Evolutionary conservation across 1,140 invertebrate species (phyloP), one percentile per base, ranked within the genome.

Genomic region (Drosophila ercepeae): DNA sequence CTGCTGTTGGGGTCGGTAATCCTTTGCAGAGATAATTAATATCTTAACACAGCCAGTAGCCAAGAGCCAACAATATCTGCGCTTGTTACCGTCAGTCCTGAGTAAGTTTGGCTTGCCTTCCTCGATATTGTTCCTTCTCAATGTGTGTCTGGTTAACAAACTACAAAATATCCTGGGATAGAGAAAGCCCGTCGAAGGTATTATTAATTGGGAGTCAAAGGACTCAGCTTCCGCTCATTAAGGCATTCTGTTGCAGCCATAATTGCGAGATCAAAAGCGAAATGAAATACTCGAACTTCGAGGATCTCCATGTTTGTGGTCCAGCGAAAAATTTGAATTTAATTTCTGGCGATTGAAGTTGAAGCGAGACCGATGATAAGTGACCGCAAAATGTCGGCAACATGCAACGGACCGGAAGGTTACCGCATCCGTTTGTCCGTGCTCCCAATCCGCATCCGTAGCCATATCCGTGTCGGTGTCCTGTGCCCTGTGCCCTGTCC

Each of bases 321-420:
- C 2, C 32, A 19, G 46, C 65, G 49, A 60, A 36, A 60, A 75
- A 76, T 86, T 86, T 73, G 57, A 53, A 86, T 73, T 73, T 75
- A 69, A 65, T 61, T 68, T 75, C 32, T 41, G 29, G 45, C 29
- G 25, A 32, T 19, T 42, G 39, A 68, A 21, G 36, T n/a, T 9
- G 46, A 11, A 11, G 50, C 44, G 44, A 32, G 53, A 48, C 18
- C 27, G 48, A 41, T 55, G 65, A 69, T 55, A 57, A 70, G 39
- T 25, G 69, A 76, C 82, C 82, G 48, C 81, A 86, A 64, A 74
- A 86, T 76, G 81, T 86, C 75, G 67, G 76, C 76, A 60, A 44
- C 73, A 74, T 72, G 54, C 68, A 86, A 73, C 82, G 59, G 75
- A 76, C 73, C 82, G 82, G 81, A 88, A 86, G 81, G 82, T 65